A percentile compares a stretch with the other conserved stretches of the same genome.
Conservation (phyloP, 2,888 invertebrate species). For the Rotaria sp. region DNA sequence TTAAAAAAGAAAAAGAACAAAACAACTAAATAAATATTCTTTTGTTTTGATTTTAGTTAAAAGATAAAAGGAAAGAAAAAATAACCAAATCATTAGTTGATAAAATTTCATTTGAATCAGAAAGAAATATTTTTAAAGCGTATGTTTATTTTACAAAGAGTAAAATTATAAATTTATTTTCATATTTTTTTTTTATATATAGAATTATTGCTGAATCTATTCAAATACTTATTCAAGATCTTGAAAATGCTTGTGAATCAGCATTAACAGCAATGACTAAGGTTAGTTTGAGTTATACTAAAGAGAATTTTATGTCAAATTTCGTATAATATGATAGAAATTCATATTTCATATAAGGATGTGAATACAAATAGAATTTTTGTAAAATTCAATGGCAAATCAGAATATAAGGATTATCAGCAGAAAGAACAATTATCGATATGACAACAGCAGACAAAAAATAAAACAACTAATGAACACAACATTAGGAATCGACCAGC, state of each 20-base stretch:
- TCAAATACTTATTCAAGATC: conserved; percentile 80
- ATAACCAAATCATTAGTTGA: conserved; percentile 77
- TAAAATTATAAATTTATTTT: no score
- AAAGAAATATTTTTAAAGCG: conserved; percentile 33
- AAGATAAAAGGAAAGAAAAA: conserved; percentile 82
- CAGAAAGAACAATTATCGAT: no score
- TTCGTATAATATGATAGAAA: no score
- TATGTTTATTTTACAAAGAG: not conserved
- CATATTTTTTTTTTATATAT: conserved; percentile 44
- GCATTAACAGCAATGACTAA: conserved; percentile 84
- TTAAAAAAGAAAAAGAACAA: not conserved
- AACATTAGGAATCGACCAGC: no score
- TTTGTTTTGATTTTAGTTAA: conserved; percentile 57
- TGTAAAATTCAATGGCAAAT: no score
- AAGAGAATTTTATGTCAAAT: no score
- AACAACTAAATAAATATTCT: no score
- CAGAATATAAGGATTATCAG: no score
- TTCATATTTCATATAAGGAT: no score
- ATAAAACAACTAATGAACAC: no score
- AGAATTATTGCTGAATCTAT: conserved; percentile 67
- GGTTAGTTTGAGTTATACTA: conserved; percentile 60
- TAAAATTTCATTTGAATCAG: conserved; percentile 20
- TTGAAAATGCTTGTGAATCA: conserved; percentile 86
- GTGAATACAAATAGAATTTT: no score
- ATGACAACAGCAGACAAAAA: no score